Base-by-base conservation (phyloP, 2,888 invertebrate genomes). In the Romanomermis culicivorax region DNA sequence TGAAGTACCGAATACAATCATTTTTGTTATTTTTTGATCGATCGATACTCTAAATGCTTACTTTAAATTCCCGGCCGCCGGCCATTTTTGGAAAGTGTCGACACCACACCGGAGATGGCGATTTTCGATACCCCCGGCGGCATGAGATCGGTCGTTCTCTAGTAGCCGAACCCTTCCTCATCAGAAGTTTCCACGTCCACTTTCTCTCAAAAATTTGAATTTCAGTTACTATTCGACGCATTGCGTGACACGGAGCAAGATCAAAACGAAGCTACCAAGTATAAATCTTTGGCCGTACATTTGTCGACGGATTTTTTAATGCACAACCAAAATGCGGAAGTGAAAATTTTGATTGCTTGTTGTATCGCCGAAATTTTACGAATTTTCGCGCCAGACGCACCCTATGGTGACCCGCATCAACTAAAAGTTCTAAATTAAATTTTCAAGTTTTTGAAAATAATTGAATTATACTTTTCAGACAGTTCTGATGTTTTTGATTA, bases 301-400 rank as follows among this genome's bases (percentile, higher is more conserved):
- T 74, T 93, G 61, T 87, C 88, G 0, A 85, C 89, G 64, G 91
- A 93, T 63, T 83, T 82, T 69, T 93, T 89, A 71, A 76, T 93
- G 61, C 79, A 82, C 59, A 87, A 95, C 72, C 75, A 78, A 48
- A 88, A 85, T 57, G 79, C 83, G 61, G 93, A 95, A 72, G 91
- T 95, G 0, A 85, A 91, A 69, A 75, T 95, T 52, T 75, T 93
- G 36, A 85, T 91, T 57, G 93, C 93, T 0, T 95, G 93, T 72
- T 93, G 93, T 69, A 86, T 95, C 66, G 93, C 93, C 3, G 93
- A 95, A 71, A 86, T 95, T 30, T 78, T 95, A 60, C 76, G 93
- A 57, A 86, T 95, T 3, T 95, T 89, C 72, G 93, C 93, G 1
- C 93, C 95, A 0, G 91, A 93, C 69, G 91, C 91, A 42, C 95